Percentiles rank a stretch among this genome's conserved stretches.
Evolutionary conservation across 2,113 vertebrate species (phyloP).

Genomic region (Pomatorhinus ruficollis): DNA sequence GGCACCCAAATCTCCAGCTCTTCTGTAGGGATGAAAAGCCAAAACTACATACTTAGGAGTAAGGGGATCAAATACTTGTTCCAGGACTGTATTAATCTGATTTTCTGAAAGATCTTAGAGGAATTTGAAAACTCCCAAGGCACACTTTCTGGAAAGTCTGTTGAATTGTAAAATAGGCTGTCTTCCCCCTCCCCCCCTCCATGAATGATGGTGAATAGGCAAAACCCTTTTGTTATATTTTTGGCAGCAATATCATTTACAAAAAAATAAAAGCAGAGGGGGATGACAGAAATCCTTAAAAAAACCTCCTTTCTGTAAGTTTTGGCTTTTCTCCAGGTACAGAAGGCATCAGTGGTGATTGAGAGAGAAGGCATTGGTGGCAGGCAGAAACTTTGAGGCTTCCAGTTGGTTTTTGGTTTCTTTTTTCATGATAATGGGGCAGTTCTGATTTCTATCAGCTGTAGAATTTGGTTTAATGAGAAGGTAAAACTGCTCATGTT

Average conservation of each 20-base stretch:
- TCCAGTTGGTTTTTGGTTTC: not conserved
- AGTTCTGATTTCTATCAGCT: not conserved
- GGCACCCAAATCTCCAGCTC: not conserved
- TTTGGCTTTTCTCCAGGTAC: not conserved
- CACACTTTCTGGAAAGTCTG: not conserved
- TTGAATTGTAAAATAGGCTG: not conserved
- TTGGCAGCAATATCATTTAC: not conserved
- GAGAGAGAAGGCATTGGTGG: not conserved
- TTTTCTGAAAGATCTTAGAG: not conserved
- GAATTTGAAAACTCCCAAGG: not conserved
- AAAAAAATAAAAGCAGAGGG: accelerated
- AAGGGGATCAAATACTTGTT: not conserved
- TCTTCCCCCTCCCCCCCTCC: accelerated
- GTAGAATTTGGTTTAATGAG: not conserved
- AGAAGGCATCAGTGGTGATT: not conserved
- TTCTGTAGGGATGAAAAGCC: not conserved
- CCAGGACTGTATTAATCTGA: not conserved
- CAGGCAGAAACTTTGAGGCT: not conserved
- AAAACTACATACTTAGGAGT: not conserved
- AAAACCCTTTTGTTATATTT: not conserved
- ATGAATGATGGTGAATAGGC: not conserved
- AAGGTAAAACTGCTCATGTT: not conserved
- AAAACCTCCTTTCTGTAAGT: not conserved
- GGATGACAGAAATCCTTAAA: not conserved
- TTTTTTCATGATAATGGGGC: not conserved